Evolutionary conservation across 2,797 vertebrate species (phyloP), one percentile per base, ranked within the genome.

Genomic region (Buphagus erythrorhynchus): DNA sequence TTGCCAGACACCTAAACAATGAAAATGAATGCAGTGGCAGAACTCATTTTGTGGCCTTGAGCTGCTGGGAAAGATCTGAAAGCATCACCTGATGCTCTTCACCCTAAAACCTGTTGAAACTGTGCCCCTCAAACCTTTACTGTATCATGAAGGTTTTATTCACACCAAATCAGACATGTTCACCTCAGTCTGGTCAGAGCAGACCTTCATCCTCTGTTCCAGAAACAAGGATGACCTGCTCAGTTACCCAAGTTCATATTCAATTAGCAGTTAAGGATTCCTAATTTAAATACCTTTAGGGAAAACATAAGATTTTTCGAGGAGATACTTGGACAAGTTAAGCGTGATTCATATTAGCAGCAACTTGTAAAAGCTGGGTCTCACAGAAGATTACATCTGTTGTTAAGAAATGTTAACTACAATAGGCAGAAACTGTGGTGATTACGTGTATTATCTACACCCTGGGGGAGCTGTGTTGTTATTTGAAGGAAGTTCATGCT

Each of bases 381-480:
- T 98, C 95, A 97, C 95, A 96, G 96, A 96, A 96, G 55, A 97
- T 95, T 92, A 83, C 79, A 95, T 97, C 95, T 96, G 81, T 83
- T 98, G 89, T 85, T 92, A 93, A 31, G 55, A 89, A 51, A 43
- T 77, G 74, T 95, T 91, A 97, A 86, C 79, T 62, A 91, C 91
- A 96, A 88, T 61, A 96, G 61, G 78, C 93, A 96, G 92, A 93
- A 54, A 38, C 75, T 62, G 29, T 59, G 54, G 92, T 90, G 90
- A 93, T 91, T 94, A 67, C 11, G 1, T 25, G 15, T 83, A 90
- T 95, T 79, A 86, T 67, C 59, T 66, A 46, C 46, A 43, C 71
- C 67, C 72, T 78, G 55, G n/a, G 67, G 86, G 68, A 94, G 40
- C 45, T 95, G 57, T 90, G 36, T 35, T 91, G 10, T 69, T 81